phyloP scores from a whole-genome alignment of 2,888 invertebrate genomes.

The Xanthorhoe spadicearia region DNA sequence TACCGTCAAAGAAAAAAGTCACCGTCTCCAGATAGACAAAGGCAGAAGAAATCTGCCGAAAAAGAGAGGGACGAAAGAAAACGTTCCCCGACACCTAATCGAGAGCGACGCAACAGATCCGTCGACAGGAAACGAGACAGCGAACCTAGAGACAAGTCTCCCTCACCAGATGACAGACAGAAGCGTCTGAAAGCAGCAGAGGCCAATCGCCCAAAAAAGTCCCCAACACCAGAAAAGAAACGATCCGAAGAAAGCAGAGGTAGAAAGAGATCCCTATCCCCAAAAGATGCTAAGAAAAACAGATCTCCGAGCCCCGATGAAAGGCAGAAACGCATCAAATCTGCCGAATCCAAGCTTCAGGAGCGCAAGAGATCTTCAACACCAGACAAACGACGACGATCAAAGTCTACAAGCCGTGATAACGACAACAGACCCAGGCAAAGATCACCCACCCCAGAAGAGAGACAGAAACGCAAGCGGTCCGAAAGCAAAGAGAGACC shows the following conservation, averaged over 20 bases:
- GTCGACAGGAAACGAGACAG: slow-evolving; percentile 15
- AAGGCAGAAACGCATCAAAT: slow-evolving; percentile 31
- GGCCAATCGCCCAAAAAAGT: slow-evolving; percentile 18
- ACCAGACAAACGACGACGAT: slow-evolving; percentile 15
- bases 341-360: slow-evolving; percentile 23
- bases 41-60: slow-evolving; percentile 25
- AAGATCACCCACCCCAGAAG: slow-evolving; percentile 20
- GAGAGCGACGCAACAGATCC: slow-evolving; percentile 17
- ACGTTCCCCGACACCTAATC: slow-evolving; percentile 28
- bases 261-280: slow-evolving; percentile 15
- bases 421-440: slow-evolving; percentile 12
- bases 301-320: slow-evolving; percentile 37
- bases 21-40: slow-evolving; percentile 22
- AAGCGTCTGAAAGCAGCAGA: slow-evolving; percentile 31
- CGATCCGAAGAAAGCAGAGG: slow-evolving; percentile 13
- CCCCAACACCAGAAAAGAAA: slow-evolving; percentile 14
- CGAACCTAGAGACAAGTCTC: slow-evolving; percentile 22
- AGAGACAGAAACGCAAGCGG: slow-evolving; percentile 30
- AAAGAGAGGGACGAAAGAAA: slow-evolving; percentile 23
- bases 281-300: slow-evolving; percentile 17
- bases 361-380: slow-evolving; percentile 19
- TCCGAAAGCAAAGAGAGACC: slow-evolving; percentile 26
- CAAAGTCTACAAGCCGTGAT: slow-evolving; percentile 11
- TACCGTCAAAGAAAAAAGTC: slow-evolving; percentile 25
- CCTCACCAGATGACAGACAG: slow-evolving; percentile 28